Conservation (phyloP, 2,113 vertebrate species). For the Pao palembangensis region DNA sequence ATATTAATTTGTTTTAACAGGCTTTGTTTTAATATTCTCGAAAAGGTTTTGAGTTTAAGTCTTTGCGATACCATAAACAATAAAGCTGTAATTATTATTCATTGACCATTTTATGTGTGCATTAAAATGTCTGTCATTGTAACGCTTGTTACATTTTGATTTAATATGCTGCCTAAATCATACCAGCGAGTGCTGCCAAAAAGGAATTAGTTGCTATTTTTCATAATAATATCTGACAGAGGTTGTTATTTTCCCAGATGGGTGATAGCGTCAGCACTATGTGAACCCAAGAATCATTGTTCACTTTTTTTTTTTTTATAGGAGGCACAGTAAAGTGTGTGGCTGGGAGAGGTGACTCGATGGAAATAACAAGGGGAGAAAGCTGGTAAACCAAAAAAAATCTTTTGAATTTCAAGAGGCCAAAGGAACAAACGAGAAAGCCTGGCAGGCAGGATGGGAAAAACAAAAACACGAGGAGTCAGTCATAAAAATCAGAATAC, state of each 20-base stretch:
- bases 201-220: neutral
- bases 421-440: neutral
- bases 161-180: neutral
- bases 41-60: too few relatives aligned
- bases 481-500: conserved; percentile 8
- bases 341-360: conserved; percentile 32
- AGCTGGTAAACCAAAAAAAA: conserved; percentile 53
- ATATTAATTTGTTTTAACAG: too few relatives aligned
- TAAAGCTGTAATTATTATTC: too few relatives aligned
- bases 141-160: neutral
- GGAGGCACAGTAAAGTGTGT: conserved; percentile 56
- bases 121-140: too few relatives aligned
- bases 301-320: conserved; percentile 52
- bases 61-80: too few relatives aligned
- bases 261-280: conserved; percentile 18
- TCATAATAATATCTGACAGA: conserved; percentile 7
- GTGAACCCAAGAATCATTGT: conserved; percentile 33
- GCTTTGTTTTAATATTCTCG: too few relatives aligned
- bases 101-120: too few relatives aligned
- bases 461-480: neutral
- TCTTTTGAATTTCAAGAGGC: conserved; percentile 39
- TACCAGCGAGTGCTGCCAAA: neutral
- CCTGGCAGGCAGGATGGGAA: conserved; percentile 6
- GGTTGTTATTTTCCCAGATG: conserved; percentile 22
- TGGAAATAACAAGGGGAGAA: conserved; percentile 45